These are phyloP conservation scores for Sebastes miniatus DNA, from an alignment of 2,797 vertebrate genomes.

Conservation along the genomic window DNA sequence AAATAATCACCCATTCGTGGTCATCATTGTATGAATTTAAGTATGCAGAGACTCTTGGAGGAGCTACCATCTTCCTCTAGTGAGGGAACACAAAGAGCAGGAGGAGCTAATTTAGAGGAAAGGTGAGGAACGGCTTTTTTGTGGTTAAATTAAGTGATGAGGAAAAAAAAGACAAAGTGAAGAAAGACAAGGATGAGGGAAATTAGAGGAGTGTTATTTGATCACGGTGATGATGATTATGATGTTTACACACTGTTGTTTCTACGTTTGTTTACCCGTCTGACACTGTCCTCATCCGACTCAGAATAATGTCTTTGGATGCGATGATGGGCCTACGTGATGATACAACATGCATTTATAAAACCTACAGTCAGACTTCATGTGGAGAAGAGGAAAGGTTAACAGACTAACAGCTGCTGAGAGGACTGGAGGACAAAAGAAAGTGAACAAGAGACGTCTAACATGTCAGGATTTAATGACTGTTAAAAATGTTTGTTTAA, in stretches of 20 bases:
- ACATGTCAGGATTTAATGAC: not conserved
- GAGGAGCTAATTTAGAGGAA: slow-evolving; percentile 29
- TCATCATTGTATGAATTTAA: slow-evolving; percentile 59
- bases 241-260: slow-evolving; percentile 15
- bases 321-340: slow-evolving; percentile 82
- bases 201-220: not conserved
- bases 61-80: slow-evolving; percentile 76
- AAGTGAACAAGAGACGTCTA: not conserved
- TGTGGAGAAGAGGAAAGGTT: not conserved
- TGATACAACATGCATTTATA: slow-evolving; percentile 67
- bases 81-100: slow-evolving; percentile 56
- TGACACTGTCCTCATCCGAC: slow-evolving; percentile 96
- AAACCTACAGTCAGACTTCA: slow-evolving; percentile 47
- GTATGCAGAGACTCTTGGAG: slow-evolving; percentile 61
- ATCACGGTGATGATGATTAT: not conserved
- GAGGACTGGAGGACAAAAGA: not conserved
- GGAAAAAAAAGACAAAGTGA: slow-evolving; percentile 13
- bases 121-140: not conserved
- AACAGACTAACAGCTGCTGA: slow-evolving; percentile 5
- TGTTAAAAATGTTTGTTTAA: not conserved
- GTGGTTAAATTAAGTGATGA: not conserved
- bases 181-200: not conserved
- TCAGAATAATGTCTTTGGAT: slow-evolving; percentile 85
- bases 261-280: slow-evolving; percentile 87
- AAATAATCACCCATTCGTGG: slow-evolving; percentile 76